A percentile compares a stretch with the other conserved stretches of the same genome.
Evolutionary conservation across 2,113 vertebrate genomes (phyloP).

Genomic region (Ictalurus punctatus): DNA sequence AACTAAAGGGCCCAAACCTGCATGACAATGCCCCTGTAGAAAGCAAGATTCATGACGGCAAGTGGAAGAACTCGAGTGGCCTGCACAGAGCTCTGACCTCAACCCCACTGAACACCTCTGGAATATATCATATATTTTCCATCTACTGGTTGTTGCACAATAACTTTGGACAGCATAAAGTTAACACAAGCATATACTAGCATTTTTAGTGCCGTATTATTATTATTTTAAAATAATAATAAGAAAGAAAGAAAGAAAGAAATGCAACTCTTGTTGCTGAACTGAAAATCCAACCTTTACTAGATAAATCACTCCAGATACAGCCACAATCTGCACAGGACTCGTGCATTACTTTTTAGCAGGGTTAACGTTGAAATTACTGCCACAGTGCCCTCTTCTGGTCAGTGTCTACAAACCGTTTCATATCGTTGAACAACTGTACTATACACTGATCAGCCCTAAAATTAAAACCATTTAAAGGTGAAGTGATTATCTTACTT

Average conservation of each 20-base stretch:
- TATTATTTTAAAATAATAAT: background rate
- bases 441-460: too few relatives aligned
- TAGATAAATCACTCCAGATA: background rate
- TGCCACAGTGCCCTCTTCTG: constrained; percentile 1
- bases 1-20: background rate
- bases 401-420: background rate
- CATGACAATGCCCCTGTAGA: background rate
- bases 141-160: background rate
- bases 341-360: background rate
- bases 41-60: background rate
- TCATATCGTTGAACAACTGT: background rate
- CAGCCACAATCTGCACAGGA: background rate
- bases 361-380: background rate
- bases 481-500: too few relatives aligned
- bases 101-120: background rate
- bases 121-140: background rate
- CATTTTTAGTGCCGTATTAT: background rate
- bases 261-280: background rate
- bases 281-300: background rate
- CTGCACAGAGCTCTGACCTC: background rate
- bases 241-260: too few relatives aligned
- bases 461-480: too few relatives aligned
- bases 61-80: background rate
- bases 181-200: too few relatives aligned
- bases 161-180: background rate